Evolutionary conservation across 2,797 vertebrate genomes (phyloP), one percentile per base, ranked within the genome.

Genomic region (Siniperca scherzeri): DNA sequence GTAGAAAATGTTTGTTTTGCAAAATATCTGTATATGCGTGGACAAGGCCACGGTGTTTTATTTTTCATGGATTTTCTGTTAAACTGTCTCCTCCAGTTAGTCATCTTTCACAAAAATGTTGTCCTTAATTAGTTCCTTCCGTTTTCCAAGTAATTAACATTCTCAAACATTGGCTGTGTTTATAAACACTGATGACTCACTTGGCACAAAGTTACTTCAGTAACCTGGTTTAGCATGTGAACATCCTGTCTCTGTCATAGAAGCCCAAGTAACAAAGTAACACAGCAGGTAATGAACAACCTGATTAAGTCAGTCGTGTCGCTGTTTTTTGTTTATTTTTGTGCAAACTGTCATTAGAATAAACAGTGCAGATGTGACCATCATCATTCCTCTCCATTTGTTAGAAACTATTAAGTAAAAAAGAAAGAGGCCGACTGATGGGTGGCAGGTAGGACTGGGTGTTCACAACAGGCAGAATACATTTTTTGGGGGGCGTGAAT

Each of bases 121-220:
- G 8, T 0, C 36, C 27, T 53, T 6, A 44, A 40, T 52, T 36
- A 7, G 50, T 55, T 44, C 22, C 46, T 46, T 79, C 36, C 1
- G 0, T 66, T 46, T 56, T 56, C 19, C 66, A 33, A 69, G 7
- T 75, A 38, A 74, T 75, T 50, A 62, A 22, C 17, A 46, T 38
- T n/a, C 38, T 53, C 46, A 68, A 19, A 61, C 25, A 25, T n/a
- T 4, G 7, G 7, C 44, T 55, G 19, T 25, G 27, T 50, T 71
- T 22, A 21, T 56, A 55, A 42, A 82, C 46, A 38, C 19, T 50
- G 27, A n/a, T 42, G 14, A 56, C 30, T 66, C 19, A 50, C 25
- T n/a, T 33, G 16, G 33, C 21, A 55, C 4, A 7, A 33, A 25
- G 36, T 53, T 44, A 25, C 6, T 42, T 40, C 7, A 13, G n/a